Evolutionary conservation across 2,113 vertebrate species (phyloP).

Genomic region (Leucosticte australis): DNA sequence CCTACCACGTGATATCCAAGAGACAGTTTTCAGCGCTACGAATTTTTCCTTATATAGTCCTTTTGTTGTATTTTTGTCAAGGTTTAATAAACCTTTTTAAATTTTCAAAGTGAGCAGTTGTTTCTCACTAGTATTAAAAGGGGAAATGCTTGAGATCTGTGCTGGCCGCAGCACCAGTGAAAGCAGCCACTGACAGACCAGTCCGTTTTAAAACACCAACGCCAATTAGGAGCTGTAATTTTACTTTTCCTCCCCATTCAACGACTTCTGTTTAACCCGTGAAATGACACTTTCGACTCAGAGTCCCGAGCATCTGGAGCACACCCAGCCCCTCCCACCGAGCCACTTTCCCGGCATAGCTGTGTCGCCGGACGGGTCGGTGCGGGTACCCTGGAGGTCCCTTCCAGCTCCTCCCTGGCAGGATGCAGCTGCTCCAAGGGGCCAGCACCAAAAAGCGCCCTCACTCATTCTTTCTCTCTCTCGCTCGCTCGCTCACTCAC

Average conservation of each 20-base stretch:
- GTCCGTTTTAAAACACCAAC: accelerated
- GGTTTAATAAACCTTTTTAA: no score
- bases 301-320: neutral
- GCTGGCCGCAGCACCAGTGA: neutral
- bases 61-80: no score
- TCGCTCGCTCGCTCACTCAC: neutral
- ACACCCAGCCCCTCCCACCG: neutral
- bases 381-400: no score
- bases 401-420: no score
- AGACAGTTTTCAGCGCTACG: no score
- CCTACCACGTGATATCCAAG: no score
- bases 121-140: neutral
- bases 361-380: neutral
- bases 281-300: accelerated
- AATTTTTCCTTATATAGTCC: no score
- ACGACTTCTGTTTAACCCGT: neutral
- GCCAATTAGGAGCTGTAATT: neutral
- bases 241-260: neutral
- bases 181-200: neutral
- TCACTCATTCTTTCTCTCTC: neutral
- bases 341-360: neutral
- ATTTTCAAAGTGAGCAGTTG: no score
- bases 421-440: neutral
- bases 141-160: no score
- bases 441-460: accelerated